Conservation (phyloP, 2,888 invertebrate species). For the Drosophila borborema region DNA sequence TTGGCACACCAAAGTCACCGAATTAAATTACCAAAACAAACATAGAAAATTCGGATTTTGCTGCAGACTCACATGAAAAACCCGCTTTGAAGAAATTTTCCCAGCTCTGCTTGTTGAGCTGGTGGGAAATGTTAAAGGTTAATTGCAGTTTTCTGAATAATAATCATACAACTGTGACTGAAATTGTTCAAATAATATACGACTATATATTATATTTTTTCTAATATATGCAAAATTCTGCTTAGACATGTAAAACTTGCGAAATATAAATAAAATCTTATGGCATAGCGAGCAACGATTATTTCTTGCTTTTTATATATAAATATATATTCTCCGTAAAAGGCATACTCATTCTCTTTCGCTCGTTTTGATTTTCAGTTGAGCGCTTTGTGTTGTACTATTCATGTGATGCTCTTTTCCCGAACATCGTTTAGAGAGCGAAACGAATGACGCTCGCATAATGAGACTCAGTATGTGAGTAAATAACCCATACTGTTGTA, state of each 20-base stretch:
- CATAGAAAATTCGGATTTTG: slow-evolving; percentile 49
- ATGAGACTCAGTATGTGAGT: no score
- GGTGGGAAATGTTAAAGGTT: slow-evolving; percentile 50
- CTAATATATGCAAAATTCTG: slow-evolving; percentile 11
- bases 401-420: no score
- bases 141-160: slow-evolving; percentile 25
- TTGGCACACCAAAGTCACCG: slow-evolving; percentile 61
- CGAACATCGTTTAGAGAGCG: no score
- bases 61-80: slow-evolving; percentile 41
- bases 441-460: no score
- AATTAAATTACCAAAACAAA: slow-evolving; percentile 80
- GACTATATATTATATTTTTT: slow-evolving; percentile 1
- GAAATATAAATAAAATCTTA: not conserved
- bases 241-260: not conserved
- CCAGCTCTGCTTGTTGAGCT: slow-evolving; percentile 11
- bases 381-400: no score
- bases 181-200: slow-evolving; percentile 2
- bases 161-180: not conserved
- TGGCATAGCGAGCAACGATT: not conserved
- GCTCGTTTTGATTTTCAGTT: no score
- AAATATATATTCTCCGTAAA: not conserved
- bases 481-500: no score
- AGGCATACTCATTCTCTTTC: no score
- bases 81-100: slow-evolving; percentile 18
- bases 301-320: not conserved